phyloP scores from a whole-genome alignment of 1,140 invertebrate genomes.

The Homalodisca vitripennis region DNA sequence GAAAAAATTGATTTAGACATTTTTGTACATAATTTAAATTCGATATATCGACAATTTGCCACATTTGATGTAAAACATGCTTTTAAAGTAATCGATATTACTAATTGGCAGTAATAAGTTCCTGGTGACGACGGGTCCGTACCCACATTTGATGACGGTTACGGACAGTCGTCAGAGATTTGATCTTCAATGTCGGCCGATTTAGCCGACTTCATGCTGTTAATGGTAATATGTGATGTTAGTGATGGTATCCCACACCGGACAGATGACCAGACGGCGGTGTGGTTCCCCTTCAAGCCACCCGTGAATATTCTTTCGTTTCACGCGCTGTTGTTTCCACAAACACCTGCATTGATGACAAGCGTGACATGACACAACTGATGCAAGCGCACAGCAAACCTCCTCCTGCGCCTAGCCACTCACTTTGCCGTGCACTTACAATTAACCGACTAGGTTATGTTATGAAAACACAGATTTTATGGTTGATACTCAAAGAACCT shows the following conservation, averaged over 20 bases:
- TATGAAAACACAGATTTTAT: constrained; percentile 29
- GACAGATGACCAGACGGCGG: neutral
- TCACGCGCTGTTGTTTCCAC: constrained; percentile 18
- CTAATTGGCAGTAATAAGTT: constrained; percentile 30
- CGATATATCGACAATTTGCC: constrained; percentile 22
- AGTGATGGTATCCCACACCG: neutral
- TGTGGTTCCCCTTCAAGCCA: constrained; percentile 7
- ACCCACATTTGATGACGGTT: constrained; percentile 9
- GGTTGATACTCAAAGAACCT: constrained; percentile 21
- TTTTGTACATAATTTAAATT: constrained; percentile 34
- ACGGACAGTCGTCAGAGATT: neutral
- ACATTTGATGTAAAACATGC: constrained; percentile 27
- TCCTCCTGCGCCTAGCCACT: neutral
- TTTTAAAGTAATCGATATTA: constrained; percentile 27
- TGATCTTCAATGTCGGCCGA: constrained; percentile 3
- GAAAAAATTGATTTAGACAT: constrained; percentile 38
- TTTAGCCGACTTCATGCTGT: neutral
- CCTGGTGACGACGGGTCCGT: neutral
- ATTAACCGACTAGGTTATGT: constrained; percentile 27
- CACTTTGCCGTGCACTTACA: constrained; percentile 22
- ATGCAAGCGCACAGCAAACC: constrained; percentile 23
- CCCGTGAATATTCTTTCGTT: constrained; percentile 14
- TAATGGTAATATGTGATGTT: neutral
- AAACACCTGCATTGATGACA: constrained; percentile 31
- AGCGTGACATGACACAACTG: constrained; percentile 22